Percentiles rank a stretch among this genome's conserved stretches.
phyloP scores from a whole-genome alignment of 2,113 vertebrate species.

The Myodes glareolus region DNA sequence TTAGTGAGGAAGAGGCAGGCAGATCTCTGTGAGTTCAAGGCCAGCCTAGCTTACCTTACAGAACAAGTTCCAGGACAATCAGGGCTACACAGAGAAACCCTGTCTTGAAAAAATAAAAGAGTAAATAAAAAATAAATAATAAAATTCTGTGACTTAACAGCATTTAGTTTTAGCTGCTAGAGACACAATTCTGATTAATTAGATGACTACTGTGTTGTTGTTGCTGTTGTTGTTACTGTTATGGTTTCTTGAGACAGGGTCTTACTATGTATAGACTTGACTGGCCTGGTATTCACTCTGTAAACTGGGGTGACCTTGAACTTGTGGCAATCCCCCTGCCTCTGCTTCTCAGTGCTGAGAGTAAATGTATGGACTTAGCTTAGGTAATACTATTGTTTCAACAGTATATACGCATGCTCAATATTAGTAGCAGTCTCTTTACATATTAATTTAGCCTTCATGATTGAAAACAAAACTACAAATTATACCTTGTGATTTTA shows the following conservation, averaged over 20 bases:
- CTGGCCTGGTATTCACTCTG: not conserved
- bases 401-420: not conserved
- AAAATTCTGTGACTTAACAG: constrained; percentile 7
- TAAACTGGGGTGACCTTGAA: not conserved
- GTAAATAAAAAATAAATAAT: not conserved
- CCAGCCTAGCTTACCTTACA: not conserved
- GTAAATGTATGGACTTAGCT: not conserved
- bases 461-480: constrained; percentile 55
- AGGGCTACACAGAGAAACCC: not conserved
- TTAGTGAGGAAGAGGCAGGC: not conserved
- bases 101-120: not conserved
- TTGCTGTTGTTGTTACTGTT: not conserved
- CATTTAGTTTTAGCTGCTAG: constrained; percentile 1
- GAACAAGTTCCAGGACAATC: not conserved
- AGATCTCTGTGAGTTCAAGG: not conserved
- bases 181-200: constrained; percentile 12
- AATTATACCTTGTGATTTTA: constrained; percentile 42
- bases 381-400: not conserved
- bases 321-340: not conserved
- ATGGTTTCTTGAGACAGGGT: not conserved
- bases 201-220: not conserved
- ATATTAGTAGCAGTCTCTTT: constrained; percentile 30
- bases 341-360: not conserved
- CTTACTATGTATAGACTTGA: not conserved
- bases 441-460: constrained; percentile 24